Evolutionary conservation across 2,888 invertebrate genomes (phyloP), one percentile per base, ranked within the genome.

Genomic region (Drosophila subquinaria): DNA sequence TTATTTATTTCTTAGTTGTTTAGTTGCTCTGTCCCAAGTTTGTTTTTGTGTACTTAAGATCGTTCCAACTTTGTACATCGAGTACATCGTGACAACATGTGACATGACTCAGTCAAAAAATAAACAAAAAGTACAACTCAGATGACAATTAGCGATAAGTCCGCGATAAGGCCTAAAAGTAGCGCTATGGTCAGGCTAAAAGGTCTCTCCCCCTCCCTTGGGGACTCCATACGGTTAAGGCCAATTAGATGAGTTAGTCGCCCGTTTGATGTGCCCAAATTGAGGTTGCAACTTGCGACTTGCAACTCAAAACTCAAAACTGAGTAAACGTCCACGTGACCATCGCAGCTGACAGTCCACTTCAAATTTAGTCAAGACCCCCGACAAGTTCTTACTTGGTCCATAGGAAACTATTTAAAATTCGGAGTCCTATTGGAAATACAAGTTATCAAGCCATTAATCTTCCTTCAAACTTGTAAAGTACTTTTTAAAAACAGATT

Each of bases 191-290:
- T 51, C 76, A 69, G 62, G 59, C 53, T 50, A 62, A 65, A 53
- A 59, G 50, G 56, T 51, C 40, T 6, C 23, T 43, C 45, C 35
- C 40, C 4, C 23, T 43, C 45, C 35, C 13, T 13, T 4, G 36
- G 51, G 51, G 36, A 20, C 20, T 51, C 27, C 27, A 5, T 27
- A 5, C 27, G 27, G 30, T 30, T 8, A 13, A n/a, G 63, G 65
- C 72, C 75, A 85, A 85, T 85, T 85, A 85, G 61, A 69, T n/a
- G 81, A 77, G 81, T 86, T 77, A 83, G 79, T 88, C 74, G 79
- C 68, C 74, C 85, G 81, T 85, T 75, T 82, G 88, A 88, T 84
- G 79, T 60, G 65, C 52, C 61, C 69, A 68, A 79, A 81, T 73
- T 85, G 76, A 71, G 70, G 70, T 47, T 73, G 51, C 55, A 61